Conservation (phyloP, 2,888 invertebrate species). For the Frankliniella intonsa region DNA sequence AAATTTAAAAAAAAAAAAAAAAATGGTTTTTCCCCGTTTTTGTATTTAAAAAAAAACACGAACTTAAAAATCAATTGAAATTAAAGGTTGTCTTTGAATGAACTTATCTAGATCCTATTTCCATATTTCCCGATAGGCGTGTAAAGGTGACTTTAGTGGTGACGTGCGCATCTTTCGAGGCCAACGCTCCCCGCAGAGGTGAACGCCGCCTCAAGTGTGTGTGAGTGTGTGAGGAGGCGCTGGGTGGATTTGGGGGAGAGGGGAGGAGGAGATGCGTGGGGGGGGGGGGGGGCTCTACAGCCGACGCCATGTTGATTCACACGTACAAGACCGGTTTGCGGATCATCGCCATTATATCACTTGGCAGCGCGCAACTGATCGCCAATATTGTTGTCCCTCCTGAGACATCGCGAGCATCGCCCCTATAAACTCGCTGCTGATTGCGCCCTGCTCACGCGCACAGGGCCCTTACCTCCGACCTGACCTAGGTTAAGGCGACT, state of each 20-base stretch:
- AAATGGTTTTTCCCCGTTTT: no score
- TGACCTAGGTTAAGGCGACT: background rate
- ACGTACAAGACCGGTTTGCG: no score
- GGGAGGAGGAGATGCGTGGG: background rate
- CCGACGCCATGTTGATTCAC: no score
- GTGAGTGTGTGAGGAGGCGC: background rate
- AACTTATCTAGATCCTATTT: no score
- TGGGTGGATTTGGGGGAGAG: background rate
- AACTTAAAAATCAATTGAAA: no score
- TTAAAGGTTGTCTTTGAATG: no score
- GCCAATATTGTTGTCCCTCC: background rate
- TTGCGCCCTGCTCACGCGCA: background rate
- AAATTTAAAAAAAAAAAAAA: no score
- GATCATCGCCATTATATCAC: background rate
- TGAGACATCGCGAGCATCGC: background rate
- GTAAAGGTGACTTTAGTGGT: background rate
- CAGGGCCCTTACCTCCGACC: background rate
- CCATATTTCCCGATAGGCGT: no score
- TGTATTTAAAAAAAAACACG: no score
- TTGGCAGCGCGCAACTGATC: background rate
- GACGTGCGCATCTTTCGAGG: background rate
- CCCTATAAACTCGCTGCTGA: background rate
- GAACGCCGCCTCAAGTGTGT: conserved; percentile 9
- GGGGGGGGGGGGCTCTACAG: no score
- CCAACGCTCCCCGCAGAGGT: conserved; percentile 11